Evolutionary conservation across 2,888 invertebrate genomes (phyloP).

Genomic region (Eupithecia exiguata): DNA sequence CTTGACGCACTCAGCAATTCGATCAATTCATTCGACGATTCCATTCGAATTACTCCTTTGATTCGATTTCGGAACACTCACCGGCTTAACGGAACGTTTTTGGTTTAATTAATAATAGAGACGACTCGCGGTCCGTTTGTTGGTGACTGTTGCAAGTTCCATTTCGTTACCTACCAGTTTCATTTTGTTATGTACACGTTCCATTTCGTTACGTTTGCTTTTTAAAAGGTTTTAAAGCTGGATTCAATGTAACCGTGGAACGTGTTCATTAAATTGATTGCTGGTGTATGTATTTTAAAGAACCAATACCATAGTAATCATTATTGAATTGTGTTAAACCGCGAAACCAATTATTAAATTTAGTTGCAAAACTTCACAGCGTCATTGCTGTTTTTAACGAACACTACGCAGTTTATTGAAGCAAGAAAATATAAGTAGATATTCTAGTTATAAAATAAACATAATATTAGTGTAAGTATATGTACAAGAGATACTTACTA

Average conservation of each 20-base stretch:
- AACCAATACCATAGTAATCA: neutral
- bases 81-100: conserved; percentile 68
- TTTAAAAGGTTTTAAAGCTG: conserved; percentile 30
- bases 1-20: conserved; percentile 38
- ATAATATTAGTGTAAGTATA: no score
- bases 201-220: conserved; percentile 47
- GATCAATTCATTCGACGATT: conserved; percentile 61
- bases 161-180: conserved; percentile 52
- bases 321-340: neutral
- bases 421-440: neutral
- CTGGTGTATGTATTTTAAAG: neutral
- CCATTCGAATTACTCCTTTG: conserved; percentile 75
- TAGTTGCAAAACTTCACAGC: no score
- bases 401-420: neutral
- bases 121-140: conserved; percentile 55
- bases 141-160: conserved; percentile 58
- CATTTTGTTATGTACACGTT: conserved; percentile 52
- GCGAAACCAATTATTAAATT: neutral
- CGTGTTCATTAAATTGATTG: conserved; percentile 9
- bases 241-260: conserved; percentile 11
- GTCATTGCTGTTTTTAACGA: neutral
- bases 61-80: conserved; percentile 69
- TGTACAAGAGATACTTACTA: no score
- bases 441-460: no score
- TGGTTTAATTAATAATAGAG: conserved; percentile 77